phyloP scores from a whole-genome alignment of 2,797 vertebrate genomes.

The Myiotriccus ornatus region DNA sequence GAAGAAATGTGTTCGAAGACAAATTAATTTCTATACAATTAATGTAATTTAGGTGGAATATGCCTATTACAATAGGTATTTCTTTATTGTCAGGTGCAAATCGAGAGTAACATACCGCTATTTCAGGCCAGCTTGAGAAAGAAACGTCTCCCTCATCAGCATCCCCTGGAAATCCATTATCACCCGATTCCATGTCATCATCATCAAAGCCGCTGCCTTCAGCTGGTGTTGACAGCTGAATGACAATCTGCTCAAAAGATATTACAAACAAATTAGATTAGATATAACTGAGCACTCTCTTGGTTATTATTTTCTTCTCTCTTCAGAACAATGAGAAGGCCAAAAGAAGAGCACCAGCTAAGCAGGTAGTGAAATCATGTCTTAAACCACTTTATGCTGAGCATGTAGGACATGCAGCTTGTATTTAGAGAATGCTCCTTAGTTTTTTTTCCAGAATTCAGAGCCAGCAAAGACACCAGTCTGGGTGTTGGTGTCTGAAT shows the following conservation, averaged over 20 bases:
- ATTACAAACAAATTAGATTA: not conserved
- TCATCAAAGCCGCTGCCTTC: constrained; percentile 86
- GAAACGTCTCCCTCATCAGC: constrained; percentile 67
- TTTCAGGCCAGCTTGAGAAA: constrained; percentile 68
- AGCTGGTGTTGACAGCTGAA: constrained; percentile 80
- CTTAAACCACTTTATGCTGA: not conserved
- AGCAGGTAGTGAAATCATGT: not conserved
- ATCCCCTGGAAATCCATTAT: constrained; percentile 79
- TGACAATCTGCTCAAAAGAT: constrained; percentile 81
- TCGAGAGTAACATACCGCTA: constrained; percentile 71
- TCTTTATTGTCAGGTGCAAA: not conserved
- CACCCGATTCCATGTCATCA: constrained; percentile 85
- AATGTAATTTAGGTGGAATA: not conserved
- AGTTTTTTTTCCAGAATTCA: not conserved
- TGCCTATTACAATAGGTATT: not conserved
- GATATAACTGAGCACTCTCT: not conserved
- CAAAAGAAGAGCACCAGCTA: not conserved
- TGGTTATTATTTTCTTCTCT: not conserved
- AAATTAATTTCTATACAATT: not conserved
- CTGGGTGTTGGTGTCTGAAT: constrained; percentile 8
- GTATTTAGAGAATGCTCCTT: not conserved
- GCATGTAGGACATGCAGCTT: not conserved
- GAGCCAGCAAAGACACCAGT: not conserved
- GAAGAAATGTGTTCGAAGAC: not conserved
- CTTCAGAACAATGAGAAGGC: not conserved